Conservation (phyloP, 2,113 vertebrate species). For the Onychorhynchus coronatus region DNA sequence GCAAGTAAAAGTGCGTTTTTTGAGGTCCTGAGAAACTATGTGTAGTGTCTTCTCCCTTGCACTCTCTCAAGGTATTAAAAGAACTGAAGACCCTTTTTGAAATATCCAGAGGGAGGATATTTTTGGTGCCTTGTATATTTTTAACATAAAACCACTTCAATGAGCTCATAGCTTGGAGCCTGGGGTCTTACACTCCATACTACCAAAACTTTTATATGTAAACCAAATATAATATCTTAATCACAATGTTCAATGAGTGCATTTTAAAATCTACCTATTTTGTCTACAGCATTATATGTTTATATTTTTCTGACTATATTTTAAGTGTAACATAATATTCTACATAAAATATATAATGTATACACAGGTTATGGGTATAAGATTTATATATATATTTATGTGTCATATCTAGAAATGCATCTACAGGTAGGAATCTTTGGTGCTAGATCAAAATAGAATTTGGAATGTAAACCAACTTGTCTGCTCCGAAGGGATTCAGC, state of each 20-base stretch:
- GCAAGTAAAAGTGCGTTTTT: not conserved
- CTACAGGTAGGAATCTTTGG: not conserved
- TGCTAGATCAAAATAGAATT: not conserved
- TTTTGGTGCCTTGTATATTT: not conserved
- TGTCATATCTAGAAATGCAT: not conserved
- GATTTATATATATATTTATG: not conserved
- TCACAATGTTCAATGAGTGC: rapidly evolving
- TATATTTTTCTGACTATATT: not conserved
- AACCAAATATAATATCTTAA: not conserved
- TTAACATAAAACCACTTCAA: not conserved
- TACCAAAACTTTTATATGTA: not conserved
- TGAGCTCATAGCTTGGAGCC: not conserved
- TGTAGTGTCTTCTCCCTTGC: not conserved
- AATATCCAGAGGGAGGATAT: not conserved
- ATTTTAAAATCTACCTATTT: not conserved
- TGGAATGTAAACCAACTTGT: not conserved
- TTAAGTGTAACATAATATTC: not conserved
- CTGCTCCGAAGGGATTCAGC: not conserved
- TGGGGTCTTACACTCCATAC: not conserved
- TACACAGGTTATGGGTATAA: not conserved
- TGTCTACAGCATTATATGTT: not conserved
- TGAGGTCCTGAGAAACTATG: not conserved
- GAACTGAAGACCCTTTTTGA: not conserved
- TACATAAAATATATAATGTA: not conserved
- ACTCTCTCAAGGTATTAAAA: not conserved